Evolutionary conservation across 2,113 vertebrate species (phyloP).

Genomic region (Hypanus sabinus): DNA sequence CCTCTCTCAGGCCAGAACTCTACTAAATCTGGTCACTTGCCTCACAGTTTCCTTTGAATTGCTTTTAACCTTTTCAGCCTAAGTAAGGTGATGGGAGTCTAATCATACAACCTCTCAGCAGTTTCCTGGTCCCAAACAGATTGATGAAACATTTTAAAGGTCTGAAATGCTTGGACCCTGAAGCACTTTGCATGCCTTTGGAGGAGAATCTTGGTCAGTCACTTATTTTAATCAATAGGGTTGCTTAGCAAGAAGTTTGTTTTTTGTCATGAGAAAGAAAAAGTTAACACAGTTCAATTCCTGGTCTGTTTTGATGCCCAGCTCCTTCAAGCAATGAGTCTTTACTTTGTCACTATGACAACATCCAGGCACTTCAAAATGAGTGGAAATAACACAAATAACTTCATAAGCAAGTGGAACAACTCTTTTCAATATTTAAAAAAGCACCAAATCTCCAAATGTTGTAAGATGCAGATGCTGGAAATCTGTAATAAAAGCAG

Average conservation of each 20-base stretch:
- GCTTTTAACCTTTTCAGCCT: neutral
- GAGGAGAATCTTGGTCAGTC: neutral
- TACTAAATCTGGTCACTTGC: neutral
- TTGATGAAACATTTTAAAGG: neutral
- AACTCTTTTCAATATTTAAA: neutral
- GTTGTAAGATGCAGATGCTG: too few relatives aligned
- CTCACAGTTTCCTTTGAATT: neutral
- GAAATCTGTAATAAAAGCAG: too few relatives aligned
- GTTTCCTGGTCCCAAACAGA: neutral
- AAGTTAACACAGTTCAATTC: neutral
- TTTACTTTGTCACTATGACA: conserved; percentile 4
- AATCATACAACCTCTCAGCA: neutral
- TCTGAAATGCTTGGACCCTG: neutral
- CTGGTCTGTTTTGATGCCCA: neutral
- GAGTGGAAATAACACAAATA: neutral
- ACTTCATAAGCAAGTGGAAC: neutral
- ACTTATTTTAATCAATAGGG: neutral
- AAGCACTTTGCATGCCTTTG: neutral
- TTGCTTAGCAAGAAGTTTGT: neutral
- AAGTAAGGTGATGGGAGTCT: neutral
- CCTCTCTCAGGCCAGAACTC: neutral
- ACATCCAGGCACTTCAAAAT: neutral
- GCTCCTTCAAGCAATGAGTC: neutral
- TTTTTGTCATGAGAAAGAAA: neutral
- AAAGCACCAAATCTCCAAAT: neutral